A percentile compares a stretch with the other conserved stretches of the same genome.
Evolutionary conservation across 2,888 invertebrate genomes (phyloP).

Genomic region (Drosophila meridionalis): DNA sequence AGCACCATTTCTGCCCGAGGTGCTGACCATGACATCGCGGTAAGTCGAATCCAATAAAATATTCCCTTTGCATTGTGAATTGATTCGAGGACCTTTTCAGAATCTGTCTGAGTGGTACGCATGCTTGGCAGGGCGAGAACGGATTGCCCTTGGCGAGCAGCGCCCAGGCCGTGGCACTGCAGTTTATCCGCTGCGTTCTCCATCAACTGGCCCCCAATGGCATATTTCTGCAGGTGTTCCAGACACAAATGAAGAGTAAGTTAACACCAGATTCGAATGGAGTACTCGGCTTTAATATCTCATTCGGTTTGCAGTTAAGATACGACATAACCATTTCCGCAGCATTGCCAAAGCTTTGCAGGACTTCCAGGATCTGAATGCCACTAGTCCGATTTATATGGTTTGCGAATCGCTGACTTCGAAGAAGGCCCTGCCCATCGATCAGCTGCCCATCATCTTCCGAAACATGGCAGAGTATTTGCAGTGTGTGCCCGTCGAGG

Average conservation of each 20-base stretch:
- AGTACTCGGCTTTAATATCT: neutral
- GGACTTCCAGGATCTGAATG: conserved; percentile 98
- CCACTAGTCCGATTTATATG: conserved; percentile 96
- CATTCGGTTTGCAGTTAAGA: conserved; percentile 75
- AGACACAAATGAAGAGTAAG: conserved; percentile 93
- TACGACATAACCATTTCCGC: conserved; percentile 94
- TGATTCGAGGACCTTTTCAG: conserved; percentile 27
- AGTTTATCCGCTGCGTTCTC: conserved; percentile 97
- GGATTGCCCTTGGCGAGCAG: conserved; percentile 96
- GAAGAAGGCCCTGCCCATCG: conserved; percentile 90
- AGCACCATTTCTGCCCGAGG: conserved; percentile 96
- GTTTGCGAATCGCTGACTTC: conserved; percentile 91
- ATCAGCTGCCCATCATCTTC: conserved; percentile 91
- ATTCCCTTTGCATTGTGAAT: neutral
- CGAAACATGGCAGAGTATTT: conserved; percentile 97
- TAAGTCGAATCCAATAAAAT: conserved; percentile 76
- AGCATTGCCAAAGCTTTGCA: conserved; percentile 96
- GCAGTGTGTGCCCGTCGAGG: conserved; percentile 95
- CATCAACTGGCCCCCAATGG: conserved; percentile 99
- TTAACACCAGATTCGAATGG: neutral
- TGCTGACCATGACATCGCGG: conserved; percentile 95
- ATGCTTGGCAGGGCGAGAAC: conserved; percentile 95
- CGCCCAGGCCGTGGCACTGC: conserved; percentile 97
- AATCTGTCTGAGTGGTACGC: conserved; percentile 88
- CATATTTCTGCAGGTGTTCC: conserved; percentile 97